Percentiles rank a stretch among this genome's conserved stretches.
Evolutionary conservation across 2,113 vertebrate genomes (phyloP).

Genomic region (Hypanus sabinus): DNA sequence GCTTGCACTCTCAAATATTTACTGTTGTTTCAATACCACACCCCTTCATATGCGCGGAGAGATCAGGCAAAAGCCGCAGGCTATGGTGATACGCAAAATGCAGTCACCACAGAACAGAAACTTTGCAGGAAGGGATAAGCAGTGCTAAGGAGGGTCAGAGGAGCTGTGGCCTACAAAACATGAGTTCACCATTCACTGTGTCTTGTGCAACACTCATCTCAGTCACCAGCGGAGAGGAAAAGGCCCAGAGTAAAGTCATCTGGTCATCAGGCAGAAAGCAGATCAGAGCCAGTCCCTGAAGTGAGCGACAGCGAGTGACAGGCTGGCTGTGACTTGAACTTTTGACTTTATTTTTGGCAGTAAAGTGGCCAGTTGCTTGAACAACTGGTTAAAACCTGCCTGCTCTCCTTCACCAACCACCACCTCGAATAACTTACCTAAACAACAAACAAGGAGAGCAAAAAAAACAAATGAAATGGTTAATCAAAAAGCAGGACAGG

Average conservation of each 20-base stretch:
- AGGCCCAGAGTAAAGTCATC: background rate
- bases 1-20: slow-evolving; percentile 7
- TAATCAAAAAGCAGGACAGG: background rate
- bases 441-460: background rate
- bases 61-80: background rate
- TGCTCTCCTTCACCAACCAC: too few relatives aligned
- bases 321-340: slow-evolving; percentile 36
- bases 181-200: background rate
- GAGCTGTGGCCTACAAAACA: background rate
- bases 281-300: background rate
- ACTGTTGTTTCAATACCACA: background rate
- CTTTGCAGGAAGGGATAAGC: too few relatives aligned
- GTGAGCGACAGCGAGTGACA: slow-evolving; percentile 8
- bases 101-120: background rate
- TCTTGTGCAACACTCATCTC: background rate
- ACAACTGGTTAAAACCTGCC: background rate
- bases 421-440: background rate
- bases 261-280: slow-evolving; percentile 21
- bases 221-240: background rate
- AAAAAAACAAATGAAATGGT: background rate
- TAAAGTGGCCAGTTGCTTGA: background rate
- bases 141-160: background rate
- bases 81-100: background rate
- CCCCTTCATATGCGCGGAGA: background rate
- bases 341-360: slow-evolving; percentile 19